These are phyloP conservation scores for Betta splendens DNA, from an alignment of 2,797 vertebrate species.

Conservation along the genomic window DNA sequence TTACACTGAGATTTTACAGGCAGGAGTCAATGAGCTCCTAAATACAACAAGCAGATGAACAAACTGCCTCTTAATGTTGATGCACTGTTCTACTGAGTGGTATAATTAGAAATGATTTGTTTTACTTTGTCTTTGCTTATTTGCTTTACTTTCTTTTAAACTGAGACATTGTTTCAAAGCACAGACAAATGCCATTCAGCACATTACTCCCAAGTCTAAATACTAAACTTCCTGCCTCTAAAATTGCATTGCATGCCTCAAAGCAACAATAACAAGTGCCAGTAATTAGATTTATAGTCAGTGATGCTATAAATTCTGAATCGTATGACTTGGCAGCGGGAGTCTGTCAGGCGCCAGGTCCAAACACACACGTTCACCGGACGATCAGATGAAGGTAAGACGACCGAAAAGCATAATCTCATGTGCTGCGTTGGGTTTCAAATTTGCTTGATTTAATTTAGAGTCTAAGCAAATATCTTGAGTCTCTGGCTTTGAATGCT, in stretches of 20 bases:
- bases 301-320: conserved; percentile 51
- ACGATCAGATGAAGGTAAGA: conserved; percentile 53
- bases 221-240: conserved; percentile 12
- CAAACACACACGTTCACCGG: conserved; percentile 47
- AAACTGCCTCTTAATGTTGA: too few species aligned
- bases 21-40: too few species aligned
- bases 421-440: conserved; percentile 15
- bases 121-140: too few species aligned
- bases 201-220: background rate
- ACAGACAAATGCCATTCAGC: conserved; percentile 12
- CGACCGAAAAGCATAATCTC: conserved; percentile 24
- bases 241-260: conserved; percentile 33
- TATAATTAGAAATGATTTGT: too few species aligned
- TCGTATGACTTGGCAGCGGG: conserved; percentile 64
- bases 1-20: too few species aligned
- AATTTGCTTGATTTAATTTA: conserved; percentile 17
- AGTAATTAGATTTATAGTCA: conserved; percentile 62
- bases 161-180: background rate
- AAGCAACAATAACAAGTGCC: conserved; percentile 52
- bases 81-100: too few species aligned
- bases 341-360: conserved; percentile 51
- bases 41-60: too few species aligned
- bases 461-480: conserved; percentile 9
- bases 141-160: too few species aligned
- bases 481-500: conserved; percentile 2